Conservation (phyloP, 2,888 invertebrate genomes). For the Hydrotaea diabolus region DNA sequence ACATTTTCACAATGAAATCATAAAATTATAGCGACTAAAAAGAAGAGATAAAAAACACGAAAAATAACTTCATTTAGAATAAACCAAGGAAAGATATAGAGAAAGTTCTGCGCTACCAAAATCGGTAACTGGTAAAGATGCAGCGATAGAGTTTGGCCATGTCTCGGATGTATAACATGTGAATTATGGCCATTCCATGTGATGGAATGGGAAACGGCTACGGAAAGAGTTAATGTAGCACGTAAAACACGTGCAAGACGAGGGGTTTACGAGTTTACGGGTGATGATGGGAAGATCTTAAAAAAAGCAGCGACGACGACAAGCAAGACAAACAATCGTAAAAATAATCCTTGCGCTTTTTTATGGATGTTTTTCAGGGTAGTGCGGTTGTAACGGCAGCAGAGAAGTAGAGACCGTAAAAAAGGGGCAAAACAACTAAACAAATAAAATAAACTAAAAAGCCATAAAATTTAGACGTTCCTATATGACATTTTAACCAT, state of each 20-base stretch:
- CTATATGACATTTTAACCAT: conserved; percentile 64
- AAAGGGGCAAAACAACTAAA: conserved; percentile 11
- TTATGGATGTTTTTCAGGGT: conserved; percentile 14
- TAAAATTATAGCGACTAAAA: conserved; percentile 42
- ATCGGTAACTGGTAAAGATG: no score
- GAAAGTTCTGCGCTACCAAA: neutral
- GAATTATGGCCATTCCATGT: neutral
- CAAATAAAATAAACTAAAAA: conserved; percentile 65
- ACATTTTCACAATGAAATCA: conserved; percentile 57
- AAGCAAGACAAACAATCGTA: conserved; percentile 22
- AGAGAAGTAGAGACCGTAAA: neutral
- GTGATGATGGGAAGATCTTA: conserved; percentile 13
- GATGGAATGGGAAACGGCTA: neutral
- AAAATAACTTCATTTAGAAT: conserved; percentile 22
- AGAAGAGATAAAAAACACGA: neutral
- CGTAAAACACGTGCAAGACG: conserved; percentile 58
- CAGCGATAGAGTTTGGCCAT: neutral
- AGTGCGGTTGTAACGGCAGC: conserved; percentile 3
- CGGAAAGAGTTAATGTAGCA: conserved; percentile 61
- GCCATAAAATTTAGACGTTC: conserved; percentile 63
- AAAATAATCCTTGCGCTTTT: conserved; percentile 27
- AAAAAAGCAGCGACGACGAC: neutral
- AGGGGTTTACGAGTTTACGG: conserved; percentile 49
- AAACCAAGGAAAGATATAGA: neutral
- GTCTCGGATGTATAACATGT: conserved; percentile 5